Conservation (phyloP, 2,888 invertebrate genomes). For the Acanthopleura granulata region DNA sequence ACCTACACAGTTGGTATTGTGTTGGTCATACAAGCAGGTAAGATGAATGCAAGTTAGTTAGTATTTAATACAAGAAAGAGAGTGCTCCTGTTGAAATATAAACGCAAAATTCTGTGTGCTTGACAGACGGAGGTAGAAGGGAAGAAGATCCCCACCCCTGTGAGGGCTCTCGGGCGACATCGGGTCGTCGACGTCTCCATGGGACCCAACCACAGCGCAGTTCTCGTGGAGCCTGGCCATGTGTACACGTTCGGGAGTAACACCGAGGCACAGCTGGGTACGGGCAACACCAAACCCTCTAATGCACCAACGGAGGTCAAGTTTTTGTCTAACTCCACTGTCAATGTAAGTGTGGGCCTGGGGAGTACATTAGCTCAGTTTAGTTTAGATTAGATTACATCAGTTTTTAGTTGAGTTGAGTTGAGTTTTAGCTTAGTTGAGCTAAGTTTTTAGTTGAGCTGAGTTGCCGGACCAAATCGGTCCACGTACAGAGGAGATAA, state of each 20-base stretch:
- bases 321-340: constrained; percentile 67
- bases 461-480: no score
- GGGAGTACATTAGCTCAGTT: no score
- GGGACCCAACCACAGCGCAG: constrained; percentile 76
- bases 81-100: not conserved
- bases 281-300: constrained; percentile 68
- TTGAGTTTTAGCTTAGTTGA: no score
- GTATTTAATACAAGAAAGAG: no score
- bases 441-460: no score
- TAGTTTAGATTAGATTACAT: no score
- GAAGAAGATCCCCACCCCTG: constrained; percentile 68
- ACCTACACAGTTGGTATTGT: no score
- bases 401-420: no score
- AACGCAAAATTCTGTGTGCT: constrained; percentile 9
- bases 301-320: constrained; percentile 70
- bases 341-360: constrained; percentile 59
- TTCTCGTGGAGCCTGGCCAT: constrained; percentile 77
- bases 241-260: constrained; percentile 79
- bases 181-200: constrained; percentile 75
- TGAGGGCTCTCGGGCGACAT: constrained; percentile 73
- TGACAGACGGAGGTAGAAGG: constrained; percentile 70
- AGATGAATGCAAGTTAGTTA: no score
- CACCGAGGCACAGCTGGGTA: constrained; percentile 77
- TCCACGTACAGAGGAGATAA: no score
- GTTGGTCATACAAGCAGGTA: no score